Percentiles rank a stretch among this genome's conserved stretches.
Conservation (phyloP, 2,888 invertebrate species). For the Flexamia atlantica region DNA sequence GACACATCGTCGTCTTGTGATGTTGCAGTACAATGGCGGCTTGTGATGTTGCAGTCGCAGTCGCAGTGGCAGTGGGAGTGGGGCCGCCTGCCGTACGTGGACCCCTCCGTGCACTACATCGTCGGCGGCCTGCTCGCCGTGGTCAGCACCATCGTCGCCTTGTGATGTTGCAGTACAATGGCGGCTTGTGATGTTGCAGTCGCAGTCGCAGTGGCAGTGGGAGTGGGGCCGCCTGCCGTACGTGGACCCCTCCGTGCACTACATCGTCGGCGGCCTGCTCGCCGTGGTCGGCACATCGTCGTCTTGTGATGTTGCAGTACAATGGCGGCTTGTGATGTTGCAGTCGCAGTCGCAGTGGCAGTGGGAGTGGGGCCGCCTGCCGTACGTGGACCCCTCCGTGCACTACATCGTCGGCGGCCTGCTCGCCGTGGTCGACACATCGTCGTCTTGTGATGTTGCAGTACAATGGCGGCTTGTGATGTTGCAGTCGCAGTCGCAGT, state of each 20-base stretch:
- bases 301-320: too few relatives aligned
- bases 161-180: too few relatives aligned
- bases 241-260: slow-evolving; percentile 68
- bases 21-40: too few relatives aligned
- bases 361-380: slow-evolving; percentile 47
- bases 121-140: slow-evolving; percentile 70
- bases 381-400: slow-evolving; percentile 65
- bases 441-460: background rate
- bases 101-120: slow-evolving; percentile 69
- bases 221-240: slow-evolving; percentile 52
- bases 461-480: background rate
- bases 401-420: slow-evolving; percentile 71
- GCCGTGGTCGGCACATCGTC: slow-evolving; percentile 68
- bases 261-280: slow-evolving; percentile 70
- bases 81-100: slow-evolving; percentile 54
- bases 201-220: slow-evolving; percentile 5
- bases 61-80: slow-evolving; percentile 45
- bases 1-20: too few relatives aligned
- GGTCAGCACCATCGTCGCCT: slow-evolving; percentile 60
- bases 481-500: slow-evolving; percentile 11
- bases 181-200: background rate
- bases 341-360: slow-evolving; percentile 1
- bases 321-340: too few relatives aligned
- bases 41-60: slow-evolving; percentile 2
- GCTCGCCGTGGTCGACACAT: slow-evolving; percentile 69